Evolutionary conservation across 2,113 vertebrate species (phyloP).

Genomic region (Motacilla tschutschensis): DNA sequence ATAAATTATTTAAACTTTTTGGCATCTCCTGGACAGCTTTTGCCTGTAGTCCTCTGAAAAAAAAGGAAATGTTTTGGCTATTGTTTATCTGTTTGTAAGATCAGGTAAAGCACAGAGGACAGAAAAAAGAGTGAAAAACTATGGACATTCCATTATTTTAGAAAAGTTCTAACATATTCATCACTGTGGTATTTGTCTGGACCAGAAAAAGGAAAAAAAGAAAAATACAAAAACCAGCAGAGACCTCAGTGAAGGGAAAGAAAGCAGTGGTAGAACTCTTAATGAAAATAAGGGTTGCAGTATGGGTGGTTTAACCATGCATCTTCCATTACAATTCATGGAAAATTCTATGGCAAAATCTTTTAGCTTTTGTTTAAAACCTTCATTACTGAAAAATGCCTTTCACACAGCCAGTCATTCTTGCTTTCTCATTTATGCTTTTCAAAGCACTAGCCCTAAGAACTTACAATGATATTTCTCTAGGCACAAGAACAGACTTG

Average conservation of each 20-base stretch:
- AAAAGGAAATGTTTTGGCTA: not conserved
- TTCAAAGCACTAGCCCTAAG: not conserved
- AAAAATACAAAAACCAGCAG: not conserved
- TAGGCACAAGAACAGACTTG: not conserved
- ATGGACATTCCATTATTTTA: not conserved
- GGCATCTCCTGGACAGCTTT: not conserved
- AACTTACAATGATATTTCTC: not conserved
- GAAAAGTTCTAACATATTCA: not conserved
- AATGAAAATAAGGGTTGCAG: not conserved
- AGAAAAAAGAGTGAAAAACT: not conserved
- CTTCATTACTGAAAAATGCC: not conserved
- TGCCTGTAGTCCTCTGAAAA: not conserved
- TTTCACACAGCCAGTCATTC: not conserved
- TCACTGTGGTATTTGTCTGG: not conserved
- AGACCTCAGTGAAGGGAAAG: not conserved
- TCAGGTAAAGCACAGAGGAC: not conserved
- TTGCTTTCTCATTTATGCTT: not conserved
- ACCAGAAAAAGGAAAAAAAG: not conserved
- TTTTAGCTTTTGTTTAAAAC: not conserved
- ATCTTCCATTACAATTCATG: not conserved
- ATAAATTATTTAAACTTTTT: not conserved
- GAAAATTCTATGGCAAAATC: not conserved
- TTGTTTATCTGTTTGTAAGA: not conserved
- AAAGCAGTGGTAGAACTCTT: not conserved
- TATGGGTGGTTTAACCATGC: not conserved